These are phyloP conservation scores for Stichopus chloronotus DNA, from an alignment of 35 echinoderm and acorn worm species.

Conservation along the genomic window DNA sequence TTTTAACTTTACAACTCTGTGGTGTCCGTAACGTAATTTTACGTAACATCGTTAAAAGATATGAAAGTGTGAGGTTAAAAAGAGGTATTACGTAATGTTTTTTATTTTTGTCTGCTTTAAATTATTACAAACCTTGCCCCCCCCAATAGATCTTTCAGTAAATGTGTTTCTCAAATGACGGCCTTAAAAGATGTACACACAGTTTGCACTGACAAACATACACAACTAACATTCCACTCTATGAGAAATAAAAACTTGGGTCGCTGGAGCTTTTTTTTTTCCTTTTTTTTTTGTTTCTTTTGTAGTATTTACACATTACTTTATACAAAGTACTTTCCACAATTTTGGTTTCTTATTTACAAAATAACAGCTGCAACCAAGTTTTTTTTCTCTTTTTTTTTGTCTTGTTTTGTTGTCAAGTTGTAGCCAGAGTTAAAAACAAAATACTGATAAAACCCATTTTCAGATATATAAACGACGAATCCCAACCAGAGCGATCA, in stretches of 20 bases:
- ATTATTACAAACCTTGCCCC: no score
- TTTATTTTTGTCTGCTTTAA: no score
- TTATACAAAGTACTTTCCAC: slow-evolving; percentile 37
- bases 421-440: background rate
- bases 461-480: background rate
- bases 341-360: slow-evolving; percentile 43
- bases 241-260: background rate
- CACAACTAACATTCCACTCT: background rate
- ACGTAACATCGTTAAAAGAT: background rate
- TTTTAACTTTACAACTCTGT: no score
- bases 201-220: no score
- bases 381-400: background rate
- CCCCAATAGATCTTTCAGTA: no score
- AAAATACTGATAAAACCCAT: slow-evolving; percentile 27
- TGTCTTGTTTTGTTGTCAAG: background rate
- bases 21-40: no score
- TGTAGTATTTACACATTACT: slow-evolving; percentile 19
- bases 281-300: background rate
- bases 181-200: no score
- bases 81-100: background rate
- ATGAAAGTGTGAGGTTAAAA: slow-evolving; percentile 16
- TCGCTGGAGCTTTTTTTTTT: background rate
- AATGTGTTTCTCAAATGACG: no score
- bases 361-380: slow-evolving; percentile 41
- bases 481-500: background rate